Evolutionary conservation across 2,113 vertebrate genomes (phyloP), one percentile per base, ranked within the genome.

Genomic region (Otocyon megalotis): DNA sequence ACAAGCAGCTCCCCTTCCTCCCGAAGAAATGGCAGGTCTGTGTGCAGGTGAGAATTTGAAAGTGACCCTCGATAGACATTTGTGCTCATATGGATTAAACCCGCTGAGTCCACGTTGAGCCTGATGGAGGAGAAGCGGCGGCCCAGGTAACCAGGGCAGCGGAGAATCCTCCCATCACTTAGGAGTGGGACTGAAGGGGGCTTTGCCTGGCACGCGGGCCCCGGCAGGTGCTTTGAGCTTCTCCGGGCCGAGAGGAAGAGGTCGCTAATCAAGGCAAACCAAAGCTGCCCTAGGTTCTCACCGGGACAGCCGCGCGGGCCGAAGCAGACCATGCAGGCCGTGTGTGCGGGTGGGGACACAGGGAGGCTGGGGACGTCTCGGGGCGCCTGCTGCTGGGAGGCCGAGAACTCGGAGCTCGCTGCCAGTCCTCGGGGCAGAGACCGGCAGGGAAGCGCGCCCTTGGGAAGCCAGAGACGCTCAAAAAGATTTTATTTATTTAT

Each of bases 161-260:
- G 63, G 62, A 81, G 74, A 54, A 93, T 69, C 65, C 24, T 37
- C 86, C 86, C 32, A 48, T 80, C 50, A 50, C 82, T 93, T 86
- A 50, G 48, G 71, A 88, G 48, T 93, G 56, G 86, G 67, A 81
- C 28, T 50, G 58, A 94, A 58, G 35, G 22, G 26, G 32, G 20
- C 60, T 95, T 82, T 84, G 50, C 54, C 20, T 65, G 67, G 58
- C 15, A 16, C 69, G 28, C 5, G 1, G 62, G 5, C 50, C 92
- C 76, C 60, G 19, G 22, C 80, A 87, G 60, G 56, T 88, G 28
- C 60, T 56, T 43, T 50, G 94, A 58, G 37, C 56, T 95, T 72
- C 87, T 95, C 48, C 84, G 90, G 80, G 84, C 71, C 74, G 91
- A 92, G 53, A 93, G 92, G 82, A 95, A 87, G 53, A 90, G 84